Evolutionary conservation across 1,140 invertebrate species (phyloP), one percentile per base, ranked within the genome.

Genomic region (Vanessa atalanta): DNA sequence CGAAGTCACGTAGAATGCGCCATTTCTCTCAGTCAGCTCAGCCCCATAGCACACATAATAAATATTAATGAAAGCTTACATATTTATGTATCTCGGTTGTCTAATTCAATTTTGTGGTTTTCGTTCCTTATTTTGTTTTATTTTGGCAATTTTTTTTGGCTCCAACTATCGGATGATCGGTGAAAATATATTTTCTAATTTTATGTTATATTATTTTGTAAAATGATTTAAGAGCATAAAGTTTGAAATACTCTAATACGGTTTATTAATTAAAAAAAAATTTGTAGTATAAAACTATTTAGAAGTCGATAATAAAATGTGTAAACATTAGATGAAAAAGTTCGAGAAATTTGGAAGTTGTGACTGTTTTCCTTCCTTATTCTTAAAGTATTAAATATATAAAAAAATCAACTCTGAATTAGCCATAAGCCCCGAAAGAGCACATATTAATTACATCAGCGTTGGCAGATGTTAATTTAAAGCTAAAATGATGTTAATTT

Each of bases 11-110:
- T 23, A 61, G 43, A 61, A 48, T n/a, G 48, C 37, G 37, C 26
- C 20, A 67, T 73, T 67, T 73, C n/a, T 48, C 64, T 57, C 26
- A 60, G 37, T 26, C 55, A 20, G n/a, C 47, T 37, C 55, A 70
- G 55, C 57, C 16, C 55, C 57, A 48, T 70, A 47, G 57, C 51
- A 47, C 71, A 63, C 73, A 72, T 63, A 69, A 79, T 81, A 78
- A 81, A 83, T 83, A 83, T 83, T 83, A 78, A 83, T 79, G 63
- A 72, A 67, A 31, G 43, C 66, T 47, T 81, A 83, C 75, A 83
- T 81, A 83, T 83, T 79, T 83, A 83, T 83, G 77, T 47, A 31
- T 67, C 26, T 16, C 50, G 64, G 72, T 76, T 26, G 26, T 73
- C 69, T 83, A 81, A 83, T 83, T 83, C 76, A 79, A 83, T 83